These are phyloP conservation scores for Phortica okadai DNA, from an alignment of 2,888 invertebrate genomes.

Conservation along the genomic window DNA sequence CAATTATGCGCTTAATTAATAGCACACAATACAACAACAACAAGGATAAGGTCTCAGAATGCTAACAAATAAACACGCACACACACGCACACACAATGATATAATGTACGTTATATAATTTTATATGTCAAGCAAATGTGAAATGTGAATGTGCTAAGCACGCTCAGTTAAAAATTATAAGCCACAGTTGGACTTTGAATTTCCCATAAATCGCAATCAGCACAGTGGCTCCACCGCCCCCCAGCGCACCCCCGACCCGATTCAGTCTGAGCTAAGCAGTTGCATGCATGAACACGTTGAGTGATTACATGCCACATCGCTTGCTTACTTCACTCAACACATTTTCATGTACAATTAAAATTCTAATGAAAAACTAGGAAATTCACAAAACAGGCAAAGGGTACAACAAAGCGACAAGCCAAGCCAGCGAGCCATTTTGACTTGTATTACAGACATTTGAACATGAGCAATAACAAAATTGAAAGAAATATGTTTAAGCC, in stretches of 20 bases:
- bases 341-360: slow-evolving; percentile 47
- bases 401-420: slow-evolving; percentile 36
- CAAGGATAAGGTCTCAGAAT: not conserved
- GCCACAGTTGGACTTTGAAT: not conserved
- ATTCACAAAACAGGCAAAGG: slow-evolving; percentile 17
- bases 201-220: not conserved
- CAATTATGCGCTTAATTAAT: slow-evolving; percentile 13
- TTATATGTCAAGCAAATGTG: not conserved
- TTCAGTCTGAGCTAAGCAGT: not conserved
- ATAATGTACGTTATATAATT: not conserved
- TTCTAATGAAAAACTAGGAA: not conserved
- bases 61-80: not conserved
- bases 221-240: not conserved
- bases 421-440: slow-evolving; percentile 19
- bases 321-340: slow-evolving; percentile 34
- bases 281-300: slow-evolving; percentile 46
- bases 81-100: not conserved
- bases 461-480: not conserved
- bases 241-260: not conserved
- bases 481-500: slow-evolving; percentile 24
- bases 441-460: not conserved
- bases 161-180: not conserved
- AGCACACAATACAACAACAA: not conserved
- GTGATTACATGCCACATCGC: slow-evolving; percentile 60
- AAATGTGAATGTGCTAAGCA: not conserved